Evolutionary conservation across 2,797 vertebrate genomes (phyloP), one percentile per base, ranked within the genome.

Genomic region (Crocidura indochinensis): DNA sequence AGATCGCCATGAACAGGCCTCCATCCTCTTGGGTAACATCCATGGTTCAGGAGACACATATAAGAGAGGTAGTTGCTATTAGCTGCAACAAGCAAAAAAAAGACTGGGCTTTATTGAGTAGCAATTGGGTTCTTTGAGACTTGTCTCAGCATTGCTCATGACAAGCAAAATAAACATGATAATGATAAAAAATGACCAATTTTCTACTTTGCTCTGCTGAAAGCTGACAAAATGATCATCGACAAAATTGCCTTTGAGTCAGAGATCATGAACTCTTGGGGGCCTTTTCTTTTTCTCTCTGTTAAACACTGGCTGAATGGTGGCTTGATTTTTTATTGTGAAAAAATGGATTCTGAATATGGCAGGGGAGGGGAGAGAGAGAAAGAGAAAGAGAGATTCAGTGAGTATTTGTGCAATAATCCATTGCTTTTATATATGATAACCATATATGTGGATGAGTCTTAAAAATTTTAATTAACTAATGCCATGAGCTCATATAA

Each of bases 251-350:
- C 47, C 73, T 19, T 72, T 82, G 79, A 84, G 56, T 83, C 62
- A 92, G 77, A 94, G 60, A 73, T 91, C 60, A 27, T 29, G 80
- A 88, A 44, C 84, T 74, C 15, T 47, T 53, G 71, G 31, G 71
- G 56, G 53, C 17, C 46, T 83, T 38, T 17, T 71, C 74, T 67
- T 19, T 22, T 7, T 0, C 51, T 47, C 38, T 31, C 11, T 76
- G 64, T 89, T 84, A 93, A 74, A 73, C 65, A 65, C 53, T 85
- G 62, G 88, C 27, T 60, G 72, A 94, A 87, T 79, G 29, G 31
- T 51, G 82, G 89, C 72, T 93, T 87, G 84, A 91, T 93, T 95
- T 93, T 95, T 89, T 67, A 85, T 89, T 77, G 87, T 92, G 56
- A 87, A 84, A 84, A 75, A 85, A 78, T 85, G 82, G 89, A 71